Evolutionary conservation across 2,113 vertebrate genomes (phyloP).

Genomic region (Hipposideros armiger): DNA sequence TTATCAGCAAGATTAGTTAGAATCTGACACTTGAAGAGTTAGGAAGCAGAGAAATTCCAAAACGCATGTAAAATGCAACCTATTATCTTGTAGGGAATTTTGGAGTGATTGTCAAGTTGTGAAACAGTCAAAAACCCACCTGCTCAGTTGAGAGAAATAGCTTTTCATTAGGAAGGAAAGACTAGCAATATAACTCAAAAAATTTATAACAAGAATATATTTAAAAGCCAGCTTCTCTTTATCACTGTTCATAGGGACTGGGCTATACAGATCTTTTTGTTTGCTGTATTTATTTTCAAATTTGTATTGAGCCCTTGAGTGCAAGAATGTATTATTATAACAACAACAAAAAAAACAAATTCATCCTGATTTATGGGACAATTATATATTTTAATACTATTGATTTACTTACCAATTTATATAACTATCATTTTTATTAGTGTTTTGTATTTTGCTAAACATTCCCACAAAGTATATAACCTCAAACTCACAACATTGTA

Average conservation of each 20-base stretch:
- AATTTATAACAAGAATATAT: neutral
- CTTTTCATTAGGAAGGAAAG: neutral
- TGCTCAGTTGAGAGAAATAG: neutral
- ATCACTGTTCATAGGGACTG: neutral
- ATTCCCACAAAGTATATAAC: neutral
- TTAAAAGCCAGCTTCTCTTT: neutral
- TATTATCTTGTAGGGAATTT: neutral
- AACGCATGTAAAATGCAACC: neutral
- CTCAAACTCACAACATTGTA: neutral
- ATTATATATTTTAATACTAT: neutral
- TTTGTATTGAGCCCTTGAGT: neutral
- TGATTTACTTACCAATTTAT: slow-evolving; percentile 22
- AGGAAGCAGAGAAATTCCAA: neutral
- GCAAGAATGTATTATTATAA: neutral
- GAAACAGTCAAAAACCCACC: neutral
- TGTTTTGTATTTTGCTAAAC: neutral
- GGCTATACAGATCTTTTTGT: neutral
- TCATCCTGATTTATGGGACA: neutral
- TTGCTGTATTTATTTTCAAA: neutral
- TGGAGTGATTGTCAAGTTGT: neutral
- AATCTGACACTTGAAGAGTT: slow-evolving; percentile 49
- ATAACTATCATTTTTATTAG: neutral
- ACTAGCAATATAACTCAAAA: neutral
- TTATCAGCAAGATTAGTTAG: neutral
- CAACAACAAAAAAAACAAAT: neutral